Evolutionary conservation across 2,888 invertebrate species (phyloP).

Genomic region (Tachina lurida): DNA sequence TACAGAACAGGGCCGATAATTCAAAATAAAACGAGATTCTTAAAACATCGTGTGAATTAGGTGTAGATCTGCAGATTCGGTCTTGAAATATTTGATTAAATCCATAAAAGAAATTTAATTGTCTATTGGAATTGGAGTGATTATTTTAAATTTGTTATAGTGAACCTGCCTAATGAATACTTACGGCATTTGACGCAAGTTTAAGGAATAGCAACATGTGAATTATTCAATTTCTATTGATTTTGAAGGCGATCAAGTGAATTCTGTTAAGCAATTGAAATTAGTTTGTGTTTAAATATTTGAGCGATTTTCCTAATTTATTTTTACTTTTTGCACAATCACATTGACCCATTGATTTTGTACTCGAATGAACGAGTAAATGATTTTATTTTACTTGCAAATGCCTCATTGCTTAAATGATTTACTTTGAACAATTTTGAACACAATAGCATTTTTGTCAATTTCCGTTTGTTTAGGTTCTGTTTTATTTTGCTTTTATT

Average conservation of each 20-base stretch:
- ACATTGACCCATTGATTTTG: conserved; percentile 66
- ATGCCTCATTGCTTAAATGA: conserved; percentile 22
- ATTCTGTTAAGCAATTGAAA: conserved; percentile 33
- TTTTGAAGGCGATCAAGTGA: conserved; percentile 46
- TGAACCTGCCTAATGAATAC: background rate
- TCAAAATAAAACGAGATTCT: too few relatives aligned
- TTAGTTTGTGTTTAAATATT: conserved; percentile 14
- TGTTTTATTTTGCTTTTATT: conserved; percentile 9
- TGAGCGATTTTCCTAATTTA: background rate
- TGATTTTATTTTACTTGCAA: conserved; percentile 15
- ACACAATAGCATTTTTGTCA: conserved; percentile 32
- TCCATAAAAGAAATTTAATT: too few relatives aligned
- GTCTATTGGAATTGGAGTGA: too few relatives aligned
- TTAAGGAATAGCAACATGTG: conserved; percentile 24
- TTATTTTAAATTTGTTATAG: too few relatives aligned
- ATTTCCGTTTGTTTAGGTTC: conserved; percentile 51
- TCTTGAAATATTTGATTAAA: too few relatives aligned
- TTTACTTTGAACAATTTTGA: conserved; percentile 31
- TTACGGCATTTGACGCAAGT: conserved; percentile 45
- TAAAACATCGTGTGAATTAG: too few relatives aligned
- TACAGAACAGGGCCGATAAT: too few relatives aligned
- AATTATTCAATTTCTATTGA: conserved; percentile 34
- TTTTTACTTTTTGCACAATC: conserved; percentile 27
- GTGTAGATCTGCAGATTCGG: too few relatives aligned
- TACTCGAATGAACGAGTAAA: conserved; percentile 3